Evolutionary conservation across 2,888 invertebrate species (phyloP), one percentile per base, ranked within the genome.

Genomic region (Ypsolopha sequella): DNA sequence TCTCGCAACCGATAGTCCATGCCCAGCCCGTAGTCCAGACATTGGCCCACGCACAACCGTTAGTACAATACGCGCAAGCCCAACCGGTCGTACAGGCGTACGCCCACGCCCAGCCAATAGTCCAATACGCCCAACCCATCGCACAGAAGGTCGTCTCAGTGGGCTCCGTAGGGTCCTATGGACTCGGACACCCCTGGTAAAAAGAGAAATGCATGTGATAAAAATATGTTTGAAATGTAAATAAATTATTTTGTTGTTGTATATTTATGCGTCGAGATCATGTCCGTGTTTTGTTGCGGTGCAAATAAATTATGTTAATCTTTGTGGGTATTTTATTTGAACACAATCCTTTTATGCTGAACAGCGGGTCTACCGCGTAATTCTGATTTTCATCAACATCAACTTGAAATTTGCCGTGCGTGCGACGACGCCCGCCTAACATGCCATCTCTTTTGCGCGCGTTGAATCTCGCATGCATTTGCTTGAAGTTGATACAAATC

Each of bases 131-230:
- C 24, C 24, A 24, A 4, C 24, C 24, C 1, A 24, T 43, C 48
- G 53, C 51, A 48, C 57, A 52, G 41, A 48, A 52, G 43, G 39
- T 41, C 39, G 10, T 52, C 7, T 54, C 51, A 10, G 48, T 52
- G 11, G 52, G 51, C 36, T 7, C 48, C 6, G 43, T 13, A 7
- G 24, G 24, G 24, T 24, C 24, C 24, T 47, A 45, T 34, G 47
- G 47, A 2, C 43, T 51, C 53, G 79, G 76, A 41, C 81, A 82
- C 54, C 79, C 80, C n/a, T 84, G 84, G 84, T 85, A 73, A 64
- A 56, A 7, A 8, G 24, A 44, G 8, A 13, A 41, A 13, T 35
- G 6, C n/a, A 41, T 11, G 7, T 44, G 39, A n/a, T 50, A 46
- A 24, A 10, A 9, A 41, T 41, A 8, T 51, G 9, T 13, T 50